A percentile compares a stretch with the other conserved stretches of the same genome.
phyloP scores from a whole-genome alignment of 2,113 vertebrate species.

The Erinaceus europaeus region DNA sequence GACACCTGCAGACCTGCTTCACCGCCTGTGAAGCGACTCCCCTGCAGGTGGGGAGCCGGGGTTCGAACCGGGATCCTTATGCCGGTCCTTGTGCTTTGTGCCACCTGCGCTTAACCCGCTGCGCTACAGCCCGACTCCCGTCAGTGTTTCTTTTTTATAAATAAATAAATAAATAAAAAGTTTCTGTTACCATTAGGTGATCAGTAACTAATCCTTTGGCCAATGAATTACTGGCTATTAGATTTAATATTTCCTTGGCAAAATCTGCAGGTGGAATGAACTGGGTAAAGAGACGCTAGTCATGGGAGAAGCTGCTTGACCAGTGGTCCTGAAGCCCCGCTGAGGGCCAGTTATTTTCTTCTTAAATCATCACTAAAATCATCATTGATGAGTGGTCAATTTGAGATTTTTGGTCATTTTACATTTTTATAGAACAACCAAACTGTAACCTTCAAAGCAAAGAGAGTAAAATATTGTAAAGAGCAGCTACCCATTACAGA shows the following conservation, averaged over 20 bases:
- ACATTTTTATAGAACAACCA: neutral
- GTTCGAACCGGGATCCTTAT: too few species aligned
- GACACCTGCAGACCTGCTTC: too few species aligned
- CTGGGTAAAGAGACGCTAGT: neutral
- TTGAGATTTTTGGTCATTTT: neutral
- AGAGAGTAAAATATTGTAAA: neutral
- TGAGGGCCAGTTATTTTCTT: too few species aligned
- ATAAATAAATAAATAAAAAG: conserved; percentile 3
- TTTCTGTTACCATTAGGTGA: neutral
- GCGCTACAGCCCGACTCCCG: too few species aligned
- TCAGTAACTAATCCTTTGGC: neutral
- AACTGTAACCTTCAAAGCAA: neutral
- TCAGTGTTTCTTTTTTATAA: too few species aligned
- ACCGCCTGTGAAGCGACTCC: too few species aligned
- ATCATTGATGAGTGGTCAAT: neutral
- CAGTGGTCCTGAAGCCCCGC: too few species aligned
- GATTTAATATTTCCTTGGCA: neutral
- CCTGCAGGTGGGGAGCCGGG: too few species aligned
- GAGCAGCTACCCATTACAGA: neutral
- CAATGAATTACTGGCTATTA: neutral
- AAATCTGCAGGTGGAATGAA: neutral
- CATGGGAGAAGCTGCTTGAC: too few species aligned
- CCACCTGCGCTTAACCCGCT: too few species aligned
- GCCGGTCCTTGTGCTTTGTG: too few species aligned
- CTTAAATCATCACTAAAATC: neutral